Evolutionary conservation across 1,140 invertebrate species (phyloP).

Genomic region (Meteorus sp.): DNA sequence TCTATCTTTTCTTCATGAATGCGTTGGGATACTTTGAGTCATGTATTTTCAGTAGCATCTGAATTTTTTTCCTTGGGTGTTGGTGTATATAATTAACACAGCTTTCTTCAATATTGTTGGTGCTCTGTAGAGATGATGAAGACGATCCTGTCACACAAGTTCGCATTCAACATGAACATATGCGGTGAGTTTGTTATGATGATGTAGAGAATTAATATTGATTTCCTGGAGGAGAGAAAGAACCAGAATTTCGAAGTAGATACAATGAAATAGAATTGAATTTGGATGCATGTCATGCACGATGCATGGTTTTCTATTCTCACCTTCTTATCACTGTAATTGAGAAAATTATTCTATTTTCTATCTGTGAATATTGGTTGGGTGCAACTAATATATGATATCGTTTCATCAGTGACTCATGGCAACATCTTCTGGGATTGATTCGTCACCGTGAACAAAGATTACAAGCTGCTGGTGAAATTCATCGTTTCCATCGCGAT

Average conservation of each 20-base stretch:
- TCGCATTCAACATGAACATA: constrained; percentile 45
- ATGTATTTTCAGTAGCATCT: constrained; percentile 1
- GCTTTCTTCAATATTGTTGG: constrained; percentile 31
- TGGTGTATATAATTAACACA: constrained; percentile 42
- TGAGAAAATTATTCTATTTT: not conserved
- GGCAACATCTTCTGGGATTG: constrained; percentile 85
- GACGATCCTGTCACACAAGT: constrained; percentile 54
- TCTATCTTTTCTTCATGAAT: too few species aligned
- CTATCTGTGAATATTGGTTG: too few species aligned
- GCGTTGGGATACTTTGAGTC: not conserved
- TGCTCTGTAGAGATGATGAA: constrained; percentile 40
- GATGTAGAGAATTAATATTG: not conserved
- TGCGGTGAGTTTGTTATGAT: constrained; percentile 48
- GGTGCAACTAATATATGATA: too few species aligned
- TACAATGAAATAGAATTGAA: too few species aligned
- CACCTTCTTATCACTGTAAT: not conserved
- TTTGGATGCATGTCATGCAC: too few species aligned
- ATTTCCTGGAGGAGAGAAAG: not conserved
- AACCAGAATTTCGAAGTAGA: too few species aligned
- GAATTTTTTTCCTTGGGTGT: constrained; percentile 29
- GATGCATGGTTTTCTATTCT: not conserved
- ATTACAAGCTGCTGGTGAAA: constrained; percentile 89
- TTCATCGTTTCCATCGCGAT: constrained; percentile 95
- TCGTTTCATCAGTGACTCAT: constrained; percentile 69
- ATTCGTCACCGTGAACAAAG: constrained; percentile 84